Evolutionary conservation across 2,113 vertebrate genomes (phyloP).

Genomic region (Perccottus glenii): DNA sequence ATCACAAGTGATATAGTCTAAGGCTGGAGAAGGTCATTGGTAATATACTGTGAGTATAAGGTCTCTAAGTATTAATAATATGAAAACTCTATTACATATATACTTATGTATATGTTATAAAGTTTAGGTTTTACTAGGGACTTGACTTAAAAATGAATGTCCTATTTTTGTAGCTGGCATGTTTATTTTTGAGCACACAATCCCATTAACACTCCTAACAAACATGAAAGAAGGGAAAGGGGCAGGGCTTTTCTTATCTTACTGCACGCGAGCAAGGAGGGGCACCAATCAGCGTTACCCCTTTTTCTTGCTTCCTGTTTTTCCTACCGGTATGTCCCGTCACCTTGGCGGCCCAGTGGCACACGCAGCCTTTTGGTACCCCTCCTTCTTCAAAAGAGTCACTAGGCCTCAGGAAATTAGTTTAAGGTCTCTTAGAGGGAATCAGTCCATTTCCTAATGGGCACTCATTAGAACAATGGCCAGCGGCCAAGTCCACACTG

Average conservation of each 20-base stretch:
- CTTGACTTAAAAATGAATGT: background rate
- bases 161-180: conserved; percentile 1
- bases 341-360: conserved; percentile 67
- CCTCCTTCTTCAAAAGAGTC: conserved; percentile 70
- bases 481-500: conserved; percentile 45
- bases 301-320: conserved; percentile 80
- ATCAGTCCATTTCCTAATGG: conserved; percentile 76
- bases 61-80: too few species aligned
- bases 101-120: too few species aligned
- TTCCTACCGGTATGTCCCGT: conserved; percentile 69
- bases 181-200: conserved; percentile 49
- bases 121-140: background rate
- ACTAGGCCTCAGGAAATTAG: conserved; percentile 76
- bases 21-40: too few species aligned
- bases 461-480: conserved; percentile 69
- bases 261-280: conserved; percentile 61
- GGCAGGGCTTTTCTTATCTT: conserved; percentile 57
- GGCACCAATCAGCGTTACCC: conserved; percentile 76
- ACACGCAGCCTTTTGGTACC: conserved; percentile 62
- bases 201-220: conserved; percentile 43
- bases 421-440: conserved; percentile 71
- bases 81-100: too few species aligned
- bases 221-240: conserved; percentile 69
- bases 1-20: too few species aligned
- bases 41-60: too few species aligned